Conservation (phyloP, 1,140 invertebrate species). For the Coenobita brevimanus region DNA sequence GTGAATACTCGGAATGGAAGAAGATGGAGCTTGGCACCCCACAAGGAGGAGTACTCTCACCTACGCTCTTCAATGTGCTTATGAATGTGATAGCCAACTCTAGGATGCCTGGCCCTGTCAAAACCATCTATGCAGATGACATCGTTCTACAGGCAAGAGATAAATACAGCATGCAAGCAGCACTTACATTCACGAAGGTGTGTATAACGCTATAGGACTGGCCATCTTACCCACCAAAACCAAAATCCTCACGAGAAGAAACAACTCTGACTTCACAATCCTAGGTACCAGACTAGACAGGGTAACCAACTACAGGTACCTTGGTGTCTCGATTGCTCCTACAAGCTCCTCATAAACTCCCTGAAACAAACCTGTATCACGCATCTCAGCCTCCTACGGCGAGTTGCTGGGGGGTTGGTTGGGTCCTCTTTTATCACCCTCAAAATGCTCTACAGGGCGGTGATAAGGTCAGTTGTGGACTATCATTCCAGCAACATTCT, state of each 20-base stretch:
- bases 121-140: not conserved
- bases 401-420: not conserved
- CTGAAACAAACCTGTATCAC: not conserved
- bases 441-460: not conserved
- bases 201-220: not conserved
- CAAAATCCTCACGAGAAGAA: too few species aligned
- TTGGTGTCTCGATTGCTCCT: not conserved
- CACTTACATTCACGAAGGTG: not conserved
- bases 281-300: not conserved
- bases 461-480: not conserved
- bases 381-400: not conserved
- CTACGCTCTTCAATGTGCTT: too few species aligned
- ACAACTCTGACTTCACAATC: not conserved
- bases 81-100: not conserved
- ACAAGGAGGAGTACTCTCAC: too few species aligned
- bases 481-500: not conserved
- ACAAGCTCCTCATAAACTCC: not conserved
- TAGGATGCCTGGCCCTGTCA: not conserved
- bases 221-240: not conserved
- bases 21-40: too few species aligned
- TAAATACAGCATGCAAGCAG: not conserved
- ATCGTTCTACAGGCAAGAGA: not conserved
- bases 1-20: not conserved
- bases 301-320: not conserved
- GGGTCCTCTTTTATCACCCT: not conserved